phyloP scores from a whole-genome alignment of 2,113 vertebrate genomes.

The Antennarius striatus region DNA sequence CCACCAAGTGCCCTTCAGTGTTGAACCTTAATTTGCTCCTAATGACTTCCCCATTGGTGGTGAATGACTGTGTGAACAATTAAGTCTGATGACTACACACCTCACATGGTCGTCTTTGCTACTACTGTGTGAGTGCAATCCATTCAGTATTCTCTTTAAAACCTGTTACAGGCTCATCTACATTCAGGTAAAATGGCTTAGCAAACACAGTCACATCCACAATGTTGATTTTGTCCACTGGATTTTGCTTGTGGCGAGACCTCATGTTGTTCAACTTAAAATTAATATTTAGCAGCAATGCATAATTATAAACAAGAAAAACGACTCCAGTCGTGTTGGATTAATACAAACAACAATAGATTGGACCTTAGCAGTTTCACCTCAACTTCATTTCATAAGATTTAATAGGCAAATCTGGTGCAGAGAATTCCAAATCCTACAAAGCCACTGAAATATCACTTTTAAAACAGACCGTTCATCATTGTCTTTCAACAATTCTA shows the following conservation, averaged over 20 bases:
- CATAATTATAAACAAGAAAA: constrained; percentile 18
- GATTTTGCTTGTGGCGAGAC: too few relatives aligned
- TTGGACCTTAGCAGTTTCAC: too few relatives aligned
- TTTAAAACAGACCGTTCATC: constrained; percentile 23
- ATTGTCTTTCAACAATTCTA: constrained; percentile 18
- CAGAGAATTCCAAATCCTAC: neutral
- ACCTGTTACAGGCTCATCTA: constrained; percentile 12
- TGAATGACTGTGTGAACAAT: too few relatives aligned
- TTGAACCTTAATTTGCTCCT: too few relatives aligned
- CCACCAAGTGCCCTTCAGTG: too few relatives aligned
- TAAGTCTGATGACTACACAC: too few relatives aligned
- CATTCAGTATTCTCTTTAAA: constrained; percentile 39
- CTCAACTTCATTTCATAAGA: neutral
- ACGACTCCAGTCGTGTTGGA: neutral
- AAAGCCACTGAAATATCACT: constrained; percentile 21
- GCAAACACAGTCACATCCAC: constrained; percentile 1
- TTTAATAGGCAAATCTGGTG: constrained; percentile 35
- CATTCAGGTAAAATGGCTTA: constrained; percentile 16
- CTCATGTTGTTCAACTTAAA: too few relatives aligned
- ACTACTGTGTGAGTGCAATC: neutral
- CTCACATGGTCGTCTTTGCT: too few relatives aligned
- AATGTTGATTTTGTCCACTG: neutral
- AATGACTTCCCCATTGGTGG: too few relatives aligned
- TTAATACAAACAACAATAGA: neutral
- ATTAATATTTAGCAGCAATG: too few relatives aligned